A percentile compares a stretch with the other conserved stretches of the same genome.
Evolutionary conservation across 2,888 invertebrate genomes (phyloP).

Genomic region (Griposia aprilina): DNA sequence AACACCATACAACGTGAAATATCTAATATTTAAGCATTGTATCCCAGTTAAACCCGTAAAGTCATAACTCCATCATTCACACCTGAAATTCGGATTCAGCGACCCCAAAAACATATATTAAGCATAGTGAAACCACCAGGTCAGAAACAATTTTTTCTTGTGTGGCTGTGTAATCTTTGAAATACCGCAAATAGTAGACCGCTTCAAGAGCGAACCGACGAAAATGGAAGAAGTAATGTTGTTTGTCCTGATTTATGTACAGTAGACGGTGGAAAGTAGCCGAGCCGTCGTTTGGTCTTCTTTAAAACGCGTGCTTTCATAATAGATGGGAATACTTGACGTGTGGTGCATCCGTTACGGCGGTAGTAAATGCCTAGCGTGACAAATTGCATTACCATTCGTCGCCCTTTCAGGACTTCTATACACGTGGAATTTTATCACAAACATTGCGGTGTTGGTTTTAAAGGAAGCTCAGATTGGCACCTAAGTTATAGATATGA

Average conservation of each 20-base stretch:
- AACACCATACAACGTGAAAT: no score
- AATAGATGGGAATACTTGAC: conserved; percentile 27
- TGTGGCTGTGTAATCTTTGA: no score
- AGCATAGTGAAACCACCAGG: no score
- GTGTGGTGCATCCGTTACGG: conserved; percentile 40
- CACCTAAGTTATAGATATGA: background rate
- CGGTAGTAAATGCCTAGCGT: conserved; percentile 25
- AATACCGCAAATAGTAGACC: no score
- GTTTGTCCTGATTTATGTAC: background rate
- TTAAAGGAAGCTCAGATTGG: conserved; percentile 6
- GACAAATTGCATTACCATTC: conserved; percentile 31
- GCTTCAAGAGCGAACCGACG: background rate
- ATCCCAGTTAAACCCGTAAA: no score
- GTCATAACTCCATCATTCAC: no score
- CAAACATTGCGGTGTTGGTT: background rate
- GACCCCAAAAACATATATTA: no score
- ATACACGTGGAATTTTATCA: conserved; percentile 24
- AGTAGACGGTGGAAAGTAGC: background rate
- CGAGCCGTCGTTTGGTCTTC: background rate
- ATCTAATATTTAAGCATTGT: no score
- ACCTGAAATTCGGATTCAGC: no score
- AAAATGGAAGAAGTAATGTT: conserved; percentile 19
- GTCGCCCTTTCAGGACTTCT: conserved; percentile 27
- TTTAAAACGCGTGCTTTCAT: conserved; percentile 14
- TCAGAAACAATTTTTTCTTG: no score